A percentile compares a stretch with the other conserved stretches of the same genome.
Evolutionary conservation across 1,140 invertebrate species (phyloP).

Genomic region (Ctenoplectra terminalis): DNA sequence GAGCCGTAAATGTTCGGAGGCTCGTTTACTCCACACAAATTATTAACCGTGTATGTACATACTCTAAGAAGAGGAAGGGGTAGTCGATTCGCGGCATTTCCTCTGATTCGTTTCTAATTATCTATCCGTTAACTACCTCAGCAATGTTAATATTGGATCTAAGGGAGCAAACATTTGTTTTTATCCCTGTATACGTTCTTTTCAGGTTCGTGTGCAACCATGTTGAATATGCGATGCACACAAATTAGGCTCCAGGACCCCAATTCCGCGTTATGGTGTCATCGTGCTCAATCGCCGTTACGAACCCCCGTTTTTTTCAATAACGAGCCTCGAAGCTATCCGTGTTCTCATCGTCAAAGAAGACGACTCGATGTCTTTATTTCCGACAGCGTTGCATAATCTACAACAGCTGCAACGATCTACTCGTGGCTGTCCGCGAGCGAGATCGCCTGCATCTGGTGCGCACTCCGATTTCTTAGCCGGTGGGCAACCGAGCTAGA

Average conservation of each 20-base stretch:
- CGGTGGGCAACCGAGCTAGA: conserved; percentile 6
- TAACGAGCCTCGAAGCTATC: neutral
- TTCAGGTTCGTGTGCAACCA: too few relatives aligned
- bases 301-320: neutral
- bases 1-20: conserved; percentile 29
- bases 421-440: neutral
- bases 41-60: conserved; percentile 47
- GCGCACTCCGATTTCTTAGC: conserved; percentile 21
- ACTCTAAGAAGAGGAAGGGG: neutral
- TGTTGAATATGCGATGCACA: neutral
- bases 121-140: too few relatives aligned
- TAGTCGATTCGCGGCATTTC: neutral
- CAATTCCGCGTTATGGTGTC: neutral
- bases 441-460: conserved; percentile 38
- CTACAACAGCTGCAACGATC: conserved; percentile 66
- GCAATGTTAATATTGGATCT: too few relatives aligned
- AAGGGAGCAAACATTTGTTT: too few relatives aligned
- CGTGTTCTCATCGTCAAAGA: neutral
- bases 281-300: neutral
- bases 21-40: conserved; percentile 43
- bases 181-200: too few relatives aligned
- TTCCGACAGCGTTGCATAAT: conserved; percentile 61
- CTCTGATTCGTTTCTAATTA: conserved; percentile 6
- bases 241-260: neutral
- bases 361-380: conserved; percentile 68